A percentile compares a stretch with the other conserved stretches of the same genome.
Conservation (phyloP, 2,113 vertebrate species). For the Lutjanus erythropterus region DNA sequence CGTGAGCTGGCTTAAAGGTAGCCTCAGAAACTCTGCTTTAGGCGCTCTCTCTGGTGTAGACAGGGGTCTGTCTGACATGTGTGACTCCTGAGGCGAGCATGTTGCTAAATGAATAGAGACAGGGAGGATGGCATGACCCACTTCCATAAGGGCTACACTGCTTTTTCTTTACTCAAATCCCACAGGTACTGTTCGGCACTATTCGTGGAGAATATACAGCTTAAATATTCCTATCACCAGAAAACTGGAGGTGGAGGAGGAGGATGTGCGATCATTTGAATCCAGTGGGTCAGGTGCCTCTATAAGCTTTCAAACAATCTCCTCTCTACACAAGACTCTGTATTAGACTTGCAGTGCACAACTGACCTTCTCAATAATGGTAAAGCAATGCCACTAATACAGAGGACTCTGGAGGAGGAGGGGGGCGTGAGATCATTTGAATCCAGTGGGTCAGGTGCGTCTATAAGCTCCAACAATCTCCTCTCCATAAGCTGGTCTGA, state of each 20-base stretch:
- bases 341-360: conserved; percentile 37
- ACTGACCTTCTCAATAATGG: conserved; percentile 62
- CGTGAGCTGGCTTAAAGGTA: conserved; percentile 69
- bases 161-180: conserved; percentile 52
- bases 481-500: too few species aligned
- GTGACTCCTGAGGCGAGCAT: conserved; percentile 72
- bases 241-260: conserved; percentile 25
- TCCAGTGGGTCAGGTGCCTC: conserved; percentile 41
- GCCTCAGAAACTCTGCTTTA: conserved; percentile 71
- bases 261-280: conserved; percentile 14
- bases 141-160: conserved; percentile 61
- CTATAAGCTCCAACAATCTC: too few species aligned
- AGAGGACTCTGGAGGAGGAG: too few species aligned
- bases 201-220: conserved; percentile 20
- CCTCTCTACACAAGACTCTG: conserved; percentile 5
- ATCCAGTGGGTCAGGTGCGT: too few species aligned
- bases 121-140: conserved; percentile 75
- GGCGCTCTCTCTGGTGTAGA: conserved; percentile 64
- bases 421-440: too few species aligned
- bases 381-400: conserved; percentile 10
- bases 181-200: conserved; percentile 54
- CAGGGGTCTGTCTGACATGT: conserved; percentile 70
- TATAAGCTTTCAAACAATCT: conserved; percentile 18
- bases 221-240: conserved; percentile 41
- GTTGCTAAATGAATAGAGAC: conserved; percentile 74